Evolutionary conservation across 2,888 invertebrate species (phyloP).

Genomic region (Anoplius nigerrimus): DNA sequence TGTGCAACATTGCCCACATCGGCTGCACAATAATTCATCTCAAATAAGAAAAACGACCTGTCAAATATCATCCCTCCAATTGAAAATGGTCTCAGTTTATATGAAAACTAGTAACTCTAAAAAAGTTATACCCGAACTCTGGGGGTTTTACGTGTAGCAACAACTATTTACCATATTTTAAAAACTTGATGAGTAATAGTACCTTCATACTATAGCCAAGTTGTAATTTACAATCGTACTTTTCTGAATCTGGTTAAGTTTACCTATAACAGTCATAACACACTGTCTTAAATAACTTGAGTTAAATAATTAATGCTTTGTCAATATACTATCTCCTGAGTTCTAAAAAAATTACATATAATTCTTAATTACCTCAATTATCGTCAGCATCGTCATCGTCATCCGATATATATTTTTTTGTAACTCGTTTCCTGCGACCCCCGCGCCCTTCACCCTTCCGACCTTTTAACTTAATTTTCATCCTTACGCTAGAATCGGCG

Average conservation of each 20-base stretch:
- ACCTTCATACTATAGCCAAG: constrained; percentile 31
- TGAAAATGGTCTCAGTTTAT: constrained; percentile 1
- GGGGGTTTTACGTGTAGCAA: constrained; percentile 15
- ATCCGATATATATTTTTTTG: constrained; percentile 80
- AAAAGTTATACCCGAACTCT: constrained; percentile 12
- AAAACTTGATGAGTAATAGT: constrained; percentile 35
- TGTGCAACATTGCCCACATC: constrained; percentile 33
- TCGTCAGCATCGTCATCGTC: constrained; percentile 82
- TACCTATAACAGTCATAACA: constrained; percentile 29
- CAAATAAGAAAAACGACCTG: constrained; percentile 32
- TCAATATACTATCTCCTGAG: constrained; percentile 25
- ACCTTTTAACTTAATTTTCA: constrained; percentile 84
- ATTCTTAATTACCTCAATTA: constrained; percentile 76
- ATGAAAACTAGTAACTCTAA: constrained; percentile 35
- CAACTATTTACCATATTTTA: constrained; percentile 15
- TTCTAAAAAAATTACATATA: constrained; percentile 32
- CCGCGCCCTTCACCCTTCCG: constrained; percentile 74
- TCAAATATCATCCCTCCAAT: constrained; percentile 18
- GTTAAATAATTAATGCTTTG: constrained; percentile 35
- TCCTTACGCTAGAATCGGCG: constrained; percentile 82
- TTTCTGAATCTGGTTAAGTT: constrained; percentile 23
- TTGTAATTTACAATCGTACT: constrained; percentile 28
- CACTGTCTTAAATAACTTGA: constrained; percentile 16
- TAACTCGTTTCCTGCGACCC: constrained; percentile 78
- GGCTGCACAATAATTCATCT: constrained; percentile 22